Conservation (phyloP, 2,797 vertebrate species). For the Propithecus deckenii region DNA sequence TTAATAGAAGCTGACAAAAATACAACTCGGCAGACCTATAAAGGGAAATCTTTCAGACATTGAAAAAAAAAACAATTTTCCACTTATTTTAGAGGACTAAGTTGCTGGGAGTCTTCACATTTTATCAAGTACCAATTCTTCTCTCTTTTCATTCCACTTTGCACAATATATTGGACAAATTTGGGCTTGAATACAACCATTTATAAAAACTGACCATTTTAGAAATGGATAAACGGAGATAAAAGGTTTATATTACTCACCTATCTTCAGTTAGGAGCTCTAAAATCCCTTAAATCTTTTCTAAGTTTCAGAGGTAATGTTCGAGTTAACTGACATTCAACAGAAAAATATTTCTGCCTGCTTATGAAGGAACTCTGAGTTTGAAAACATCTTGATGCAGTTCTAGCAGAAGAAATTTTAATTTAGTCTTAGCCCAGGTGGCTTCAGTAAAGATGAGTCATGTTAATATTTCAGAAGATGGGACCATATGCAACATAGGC, state of each 20-base stretch:
- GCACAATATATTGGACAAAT: constrained; percentile 33
- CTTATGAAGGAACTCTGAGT: not conserved
- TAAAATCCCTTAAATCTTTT: constrained; percentile 40
- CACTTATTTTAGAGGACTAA: constrained; percentile 3
- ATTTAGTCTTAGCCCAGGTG: not conserved
- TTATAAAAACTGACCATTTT: constrained; percentile 64
- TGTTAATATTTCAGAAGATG: constrained; percentile 36
- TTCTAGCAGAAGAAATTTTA: not conserved
- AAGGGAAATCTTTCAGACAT: constrained; percentile 48
- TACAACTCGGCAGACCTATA: constrained; percentile 49
- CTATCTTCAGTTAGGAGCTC: not conserved
- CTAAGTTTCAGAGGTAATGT: constrained; percentile 35
- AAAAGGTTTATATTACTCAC: constrained; percentile 11
- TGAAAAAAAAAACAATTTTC: not conserved
- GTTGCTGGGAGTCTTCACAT: constrained; percentile 7
- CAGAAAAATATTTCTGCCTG: constrained; percentile 7
- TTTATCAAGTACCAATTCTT: constrained; percentile 43
- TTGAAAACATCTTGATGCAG: not conserved
- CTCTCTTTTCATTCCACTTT: constrained; percentile 52
- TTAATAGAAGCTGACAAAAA: constrained; percentile 54
- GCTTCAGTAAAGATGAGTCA: not conserved
- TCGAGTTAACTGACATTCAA: constrained; percentile 47
- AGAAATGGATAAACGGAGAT: constrained; percentile 39
- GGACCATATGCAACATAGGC: not conserved
- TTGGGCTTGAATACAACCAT: constrained; percentile 43